Evolutionary conservation across 1,140 invertebrate genomes (phyloP).

Genomic region (Cydia fagiglandana): DNA sequence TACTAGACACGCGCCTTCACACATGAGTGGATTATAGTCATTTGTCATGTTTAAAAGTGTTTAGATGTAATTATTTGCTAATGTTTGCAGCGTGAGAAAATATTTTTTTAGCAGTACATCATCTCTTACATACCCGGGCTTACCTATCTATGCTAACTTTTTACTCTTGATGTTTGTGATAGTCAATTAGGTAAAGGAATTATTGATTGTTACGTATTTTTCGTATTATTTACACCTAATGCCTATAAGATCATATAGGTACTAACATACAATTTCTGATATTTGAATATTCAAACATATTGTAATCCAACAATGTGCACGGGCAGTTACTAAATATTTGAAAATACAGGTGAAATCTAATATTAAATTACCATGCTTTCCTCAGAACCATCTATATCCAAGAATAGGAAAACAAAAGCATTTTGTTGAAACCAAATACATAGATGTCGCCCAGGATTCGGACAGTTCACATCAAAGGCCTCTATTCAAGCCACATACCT

Average conservation of each 20-base stretch:
- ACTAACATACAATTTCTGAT: no score
- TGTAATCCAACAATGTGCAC: no score
- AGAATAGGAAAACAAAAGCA: background rate
- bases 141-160: no score
- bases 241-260: no score
- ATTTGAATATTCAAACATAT: no score
- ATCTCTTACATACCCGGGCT: background rate
- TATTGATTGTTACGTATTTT: no score
- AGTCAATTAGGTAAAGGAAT: no score
- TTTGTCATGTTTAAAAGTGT: conserved; percentile 72
- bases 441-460: background rate
- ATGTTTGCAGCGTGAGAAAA: conserved; percentile 62
- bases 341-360: background rate
- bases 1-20: conserved; percentile 49
- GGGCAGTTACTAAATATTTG: background rate
- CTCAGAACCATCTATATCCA: background rate
- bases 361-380: background rate
- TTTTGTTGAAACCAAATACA: background rate
- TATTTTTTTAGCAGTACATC: conserved; percentile 31
- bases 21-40: conserved; percentile 68
- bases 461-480: conserved; percentile 42
- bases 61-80: conserved; percentile 64
- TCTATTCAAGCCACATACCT: background rate
- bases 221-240: no score
- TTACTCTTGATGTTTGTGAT: no score